Conservation (phyloP, 2,888 invertebrate species). For the Catotricha subobsoleta region DNA sequence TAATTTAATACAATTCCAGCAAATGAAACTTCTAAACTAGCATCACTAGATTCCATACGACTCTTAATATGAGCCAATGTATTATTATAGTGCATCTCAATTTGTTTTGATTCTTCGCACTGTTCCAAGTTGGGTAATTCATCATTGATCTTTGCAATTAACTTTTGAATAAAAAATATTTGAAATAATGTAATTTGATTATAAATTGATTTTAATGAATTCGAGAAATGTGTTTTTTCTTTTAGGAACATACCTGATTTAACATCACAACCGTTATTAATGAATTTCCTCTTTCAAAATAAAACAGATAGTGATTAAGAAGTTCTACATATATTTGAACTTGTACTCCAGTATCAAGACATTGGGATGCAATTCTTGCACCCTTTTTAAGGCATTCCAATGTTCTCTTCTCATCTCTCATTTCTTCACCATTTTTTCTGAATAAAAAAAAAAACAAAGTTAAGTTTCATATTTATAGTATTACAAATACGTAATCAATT, state of each 20-base stretch:
- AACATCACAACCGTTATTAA: constrained; percentile 36
- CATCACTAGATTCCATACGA: constrained; percentile 31
- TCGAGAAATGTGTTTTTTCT: not conserved
- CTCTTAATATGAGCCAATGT: constrained; percentile 66
- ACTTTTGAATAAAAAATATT: constrained; percentile 25
- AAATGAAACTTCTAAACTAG: constrained; percentile 27
- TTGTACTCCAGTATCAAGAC: constrained; percentile 93
- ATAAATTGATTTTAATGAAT: constrained; percentile 2
- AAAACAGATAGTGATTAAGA: constrained; percentile 82
- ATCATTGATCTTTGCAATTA: constrained; percentile 83
- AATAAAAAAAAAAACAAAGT: not conserved
- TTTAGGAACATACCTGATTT: constrained; percentile 31
- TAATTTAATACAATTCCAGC: constrained; percentile 21
- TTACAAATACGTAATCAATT: too few relatives aligned
- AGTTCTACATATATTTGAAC: constrained; percentile 91
- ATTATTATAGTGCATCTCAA: constrained; percentile 86
- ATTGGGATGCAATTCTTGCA: constrained; percentile 86
- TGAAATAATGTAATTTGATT: constrained; percentile 9
- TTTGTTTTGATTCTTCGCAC: constrained; percentile 91
- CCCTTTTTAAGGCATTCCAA: constrained; percentile 92
- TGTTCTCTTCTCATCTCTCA: constrained; percentile 80
- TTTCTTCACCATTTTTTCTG: constrained; percentile 35
- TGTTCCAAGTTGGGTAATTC: constrained; percentile 86
- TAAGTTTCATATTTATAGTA: too few relatives aligned
- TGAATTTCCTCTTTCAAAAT: constrained; percentile 72